Percentiles rank a stretch among this genome's conserved stretches.
Evolutionary conservation across 1,140 invertebrate species (phyloP).

Genomic region (Neodiprion fabricii): DNA sequence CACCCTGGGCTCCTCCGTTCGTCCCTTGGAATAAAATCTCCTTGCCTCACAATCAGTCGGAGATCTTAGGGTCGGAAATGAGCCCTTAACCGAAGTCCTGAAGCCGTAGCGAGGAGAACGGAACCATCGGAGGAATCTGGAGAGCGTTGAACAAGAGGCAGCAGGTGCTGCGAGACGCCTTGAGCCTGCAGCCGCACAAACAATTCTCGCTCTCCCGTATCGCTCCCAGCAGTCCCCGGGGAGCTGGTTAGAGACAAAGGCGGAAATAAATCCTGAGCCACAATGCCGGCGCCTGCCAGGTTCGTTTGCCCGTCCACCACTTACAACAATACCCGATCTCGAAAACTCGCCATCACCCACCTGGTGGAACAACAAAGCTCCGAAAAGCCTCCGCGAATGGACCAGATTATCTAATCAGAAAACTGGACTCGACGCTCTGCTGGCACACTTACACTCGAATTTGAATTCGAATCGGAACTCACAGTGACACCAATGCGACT

Average conservation of each 20-base stretch:
- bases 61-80: not conserved
- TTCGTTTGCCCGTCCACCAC: constrained; percentile 1
- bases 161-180: constrained; percentile 15
- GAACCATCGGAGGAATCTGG: not conserved
- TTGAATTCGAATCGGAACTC: too few species aligned
- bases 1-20: too few species aligned
- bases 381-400: not conserved
- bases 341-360: constrained; percentile 6
- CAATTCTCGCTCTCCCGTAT: constrained; percentile 39
- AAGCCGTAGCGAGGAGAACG: not conserved
- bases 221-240: constrained; percentile 30
- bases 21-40: too few species aligned
- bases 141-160: not conserved
- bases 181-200: constrained; percentile 29
- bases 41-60: not conserved
- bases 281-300: constrained; percentile 26
- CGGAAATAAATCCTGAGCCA: constrained; percentile 35
- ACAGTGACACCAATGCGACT: too few species aligned
- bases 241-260: constrained; percentile 40
- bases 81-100: not conserved
- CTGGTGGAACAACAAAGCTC: not conserved
- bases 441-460: too few species aligned
- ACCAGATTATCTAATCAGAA: not conserved
- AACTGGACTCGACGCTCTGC: too few species aligned
- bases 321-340: constrained; percentile 19